Evolutionary conservation across 2,888 invertebrate species (phyloP), one percentile per base, ranked within the genome.

Genomic region (Nomada ferruginata): DNA sequence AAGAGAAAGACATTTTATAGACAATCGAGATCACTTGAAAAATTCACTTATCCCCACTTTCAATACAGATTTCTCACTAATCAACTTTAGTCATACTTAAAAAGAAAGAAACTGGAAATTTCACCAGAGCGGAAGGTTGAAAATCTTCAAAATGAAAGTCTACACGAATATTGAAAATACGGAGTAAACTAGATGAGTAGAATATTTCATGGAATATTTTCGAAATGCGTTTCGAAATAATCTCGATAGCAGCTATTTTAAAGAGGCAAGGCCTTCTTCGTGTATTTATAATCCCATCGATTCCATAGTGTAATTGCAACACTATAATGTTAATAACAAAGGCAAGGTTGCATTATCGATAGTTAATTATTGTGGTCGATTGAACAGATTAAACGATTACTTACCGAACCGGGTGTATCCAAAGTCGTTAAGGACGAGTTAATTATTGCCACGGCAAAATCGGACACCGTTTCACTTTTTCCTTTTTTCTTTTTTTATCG

Each of bases 311-410:
- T 65, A 65, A 61, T 76, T 59, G 59, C 61, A 47, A 47, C 50
- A 50, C 59, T 20, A 60, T 70, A 26, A 55, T 57, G 64, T 75
- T 71, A 75, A 74, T 77, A 71, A 63, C 55, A 68, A 71, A 59
- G 59, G 15, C 61, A 53, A 57, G 78, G 70, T 77, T 59, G 66
- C 61, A 66, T 65, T 64, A 61, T 83, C 64, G 47, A 64, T 55
- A 59, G 63, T 81, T 77, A 77, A 83, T 82, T 80, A 72, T 72
- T 50, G 60, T 66, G 44, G 53, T 50, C 79, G 83, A 79, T 86
- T 76, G 76, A 78, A 69, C 61, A 79, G 85, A 81, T 86, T 74
- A 82, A 83, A 79, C 74, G 80, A 80, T 87, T 87, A 87, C 87
- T 87, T 78, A 87, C 87, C 87, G 75, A 76, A 75, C 72, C 74